These are phyloP conservation scores for Ischnura elegans DNA, from an alignment of 2,888 invertebrate genomes.

Conservation along the genomic window DNA sequence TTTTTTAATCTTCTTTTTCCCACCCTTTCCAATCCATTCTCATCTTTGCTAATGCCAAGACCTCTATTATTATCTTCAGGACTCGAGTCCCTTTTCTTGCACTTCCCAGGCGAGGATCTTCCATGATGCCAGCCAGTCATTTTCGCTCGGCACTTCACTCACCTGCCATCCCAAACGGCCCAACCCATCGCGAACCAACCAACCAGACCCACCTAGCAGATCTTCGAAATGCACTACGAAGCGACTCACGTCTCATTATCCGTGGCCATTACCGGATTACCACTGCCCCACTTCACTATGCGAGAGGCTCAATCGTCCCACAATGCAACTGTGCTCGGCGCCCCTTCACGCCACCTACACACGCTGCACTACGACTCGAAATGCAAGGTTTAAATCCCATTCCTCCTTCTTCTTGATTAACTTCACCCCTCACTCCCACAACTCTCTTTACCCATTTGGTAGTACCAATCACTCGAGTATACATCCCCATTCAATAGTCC, in stretches of 20 bases:
- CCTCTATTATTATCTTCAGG: neutral
- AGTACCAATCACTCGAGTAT: neutral
- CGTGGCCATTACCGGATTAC: conserved; percentile 16
- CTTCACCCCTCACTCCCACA: neutral
- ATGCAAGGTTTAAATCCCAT: conserved; percentile 4
- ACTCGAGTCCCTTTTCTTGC: neutral
- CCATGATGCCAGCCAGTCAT: neutral
- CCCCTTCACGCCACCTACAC: neutral
- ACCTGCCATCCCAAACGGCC: neutral
- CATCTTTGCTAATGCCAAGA: neutral
- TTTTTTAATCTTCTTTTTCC: neutral
- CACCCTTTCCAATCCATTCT: neutral
- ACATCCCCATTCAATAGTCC: neutral
- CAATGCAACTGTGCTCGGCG: neutral
- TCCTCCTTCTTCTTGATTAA: conserved; percentile 17
- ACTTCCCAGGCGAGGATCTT: neutral
- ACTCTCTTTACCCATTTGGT: neutral
- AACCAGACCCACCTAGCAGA: neutral
- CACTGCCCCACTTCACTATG: conserved; percentile 19
- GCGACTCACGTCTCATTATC: conserved; percentile 2
- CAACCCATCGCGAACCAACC: neutral
- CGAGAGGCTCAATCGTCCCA: conserved; percentile 23
- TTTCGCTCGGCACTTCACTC: neutral
- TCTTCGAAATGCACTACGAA: neutral
- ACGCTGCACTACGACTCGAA: neutral